Percentiles rank a stretch among this genome's conserved stretches.
Conservation (phyloP, 2,797 vertebrate genomes). For the Amphiprion clarkii region DNA sequence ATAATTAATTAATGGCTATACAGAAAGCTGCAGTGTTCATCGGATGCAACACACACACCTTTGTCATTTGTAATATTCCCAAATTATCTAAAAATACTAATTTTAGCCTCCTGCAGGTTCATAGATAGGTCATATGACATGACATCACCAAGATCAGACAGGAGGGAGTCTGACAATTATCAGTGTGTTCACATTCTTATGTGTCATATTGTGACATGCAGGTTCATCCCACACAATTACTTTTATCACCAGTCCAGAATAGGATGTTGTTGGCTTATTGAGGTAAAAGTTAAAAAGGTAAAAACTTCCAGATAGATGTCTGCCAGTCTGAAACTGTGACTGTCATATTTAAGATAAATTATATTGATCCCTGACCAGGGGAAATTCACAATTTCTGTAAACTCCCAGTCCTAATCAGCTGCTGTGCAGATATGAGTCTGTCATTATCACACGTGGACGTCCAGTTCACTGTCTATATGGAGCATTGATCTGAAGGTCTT, state of each 20-base stretch:
- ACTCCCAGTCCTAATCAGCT: conserved; percentile 14
- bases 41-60: no score
- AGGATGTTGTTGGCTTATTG: conserved; percentile 2
- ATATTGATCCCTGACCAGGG: no score
- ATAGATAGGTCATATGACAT: neutral
- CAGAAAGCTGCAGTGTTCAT: no score
- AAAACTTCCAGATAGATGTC: neutral
- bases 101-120: no score
- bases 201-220: conserved; percentile 7
- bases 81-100: no score
- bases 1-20: no score
- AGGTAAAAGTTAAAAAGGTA: neutral
- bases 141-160: neutral
- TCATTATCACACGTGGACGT: conserved; percentile 15
- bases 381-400: no score
- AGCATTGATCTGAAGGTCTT: conserved; percentile 18
- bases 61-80: no score
- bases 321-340: neutral
- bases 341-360: neutral
- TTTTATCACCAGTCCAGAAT: neutral
- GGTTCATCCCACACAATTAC: neutral
- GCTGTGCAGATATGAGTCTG: conserved; percentile 20
- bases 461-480: neutral
- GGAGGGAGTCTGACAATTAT: neutral
- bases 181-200: neutral